These are phyloP conservation scores for Seladonia tumulorum DNA, from an alignment of 2,888 invertebrate genomes.

Conservation along the genomic window DNA sequence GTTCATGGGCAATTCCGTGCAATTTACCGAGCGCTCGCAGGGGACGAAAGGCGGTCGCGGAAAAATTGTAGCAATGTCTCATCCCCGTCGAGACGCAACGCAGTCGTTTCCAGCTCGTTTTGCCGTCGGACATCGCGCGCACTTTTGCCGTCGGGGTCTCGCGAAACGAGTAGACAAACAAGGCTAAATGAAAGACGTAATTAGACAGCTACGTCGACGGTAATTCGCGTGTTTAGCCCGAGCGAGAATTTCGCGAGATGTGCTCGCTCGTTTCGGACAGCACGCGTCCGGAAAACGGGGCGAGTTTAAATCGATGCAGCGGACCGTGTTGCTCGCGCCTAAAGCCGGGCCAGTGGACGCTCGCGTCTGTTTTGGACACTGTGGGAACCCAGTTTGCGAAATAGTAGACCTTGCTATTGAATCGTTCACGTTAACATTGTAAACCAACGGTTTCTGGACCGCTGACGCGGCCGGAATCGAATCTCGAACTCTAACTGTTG, in stretches of 20 bases:
- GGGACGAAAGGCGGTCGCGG: neutral
- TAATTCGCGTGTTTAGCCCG: conserved; percentile 12
- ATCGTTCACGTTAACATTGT: neutral
- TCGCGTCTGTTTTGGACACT: neutral
- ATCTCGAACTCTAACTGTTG: neutral
- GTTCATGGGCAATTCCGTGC: conserved; percentile 1
- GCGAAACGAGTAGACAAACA: neutral
- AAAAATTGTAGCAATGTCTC: neutral
- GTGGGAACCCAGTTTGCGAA: neutral
- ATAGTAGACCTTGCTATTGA: neutral
- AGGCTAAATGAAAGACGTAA: neutral
- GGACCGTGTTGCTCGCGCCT: conserved; percentile 37
- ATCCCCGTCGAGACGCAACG: neutral
- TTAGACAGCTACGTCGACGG: conserved; percentile 14
- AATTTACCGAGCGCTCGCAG: conserved; percentile 27
- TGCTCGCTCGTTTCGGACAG: conserved; percentile 17
- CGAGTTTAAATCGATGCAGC: conserved; percentile 45
- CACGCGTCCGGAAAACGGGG: conserved; percentile 16
- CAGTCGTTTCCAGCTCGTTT: neutral
- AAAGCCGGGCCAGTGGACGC: conserved; percentile 11
- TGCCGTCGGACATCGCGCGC: neutral
- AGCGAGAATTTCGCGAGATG: conserved; percentile 11
- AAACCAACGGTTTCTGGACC: neutral
- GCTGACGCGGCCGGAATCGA: neutral
- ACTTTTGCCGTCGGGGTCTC: neutral